Evolutionary conservation across 1,140 invertebrate species (phyloP).

Genomic region (Nautilus pompilius): DNA sequence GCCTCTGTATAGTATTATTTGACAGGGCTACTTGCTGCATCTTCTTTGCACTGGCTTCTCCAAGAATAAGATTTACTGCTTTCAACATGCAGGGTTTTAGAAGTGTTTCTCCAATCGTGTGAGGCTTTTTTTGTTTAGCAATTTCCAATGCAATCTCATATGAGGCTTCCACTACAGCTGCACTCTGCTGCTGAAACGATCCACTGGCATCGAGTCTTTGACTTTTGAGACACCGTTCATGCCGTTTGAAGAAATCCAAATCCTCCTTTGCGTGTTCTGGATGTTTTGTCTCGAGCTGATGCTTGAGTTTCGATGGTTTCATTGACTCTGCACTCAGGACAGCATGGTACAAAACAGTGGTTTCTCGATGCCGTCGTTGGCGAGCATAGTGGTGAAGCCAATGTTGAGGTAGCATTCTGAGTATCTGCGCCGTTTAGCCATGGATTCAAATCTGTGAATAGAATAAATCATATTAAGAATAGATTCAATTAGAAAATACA

Average conservation of each 20-base stretch:
- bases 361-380: neutral
- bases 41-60: too few relatives aligned
- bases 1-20: constrained; percentile 1
- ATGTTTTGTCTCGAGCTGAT: neutral
- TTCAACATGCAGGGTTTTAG: too few relatives aligned
- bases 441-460: too few relatives aligned
- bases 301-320: constrained; percentile 1
- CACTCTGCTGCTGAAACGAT: neutral
- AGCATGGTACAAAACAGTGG: neutral
- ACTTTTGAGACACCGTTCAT: neutral
- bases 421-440: too few relatives aligned
- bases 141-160: constrained; percentile 1
- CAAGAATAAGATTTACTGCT: too few relatives aligned
- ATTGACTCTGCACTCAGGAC: neutral
- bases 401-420: too few relatives aligned
- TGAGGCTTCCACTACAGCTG: constrained; percentile 1
- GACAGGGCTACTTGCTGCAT: constrained; percentile 1
- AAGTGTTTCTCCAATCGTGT: too few relatives aligned
- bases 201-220: neutral
- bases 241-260: neutral
- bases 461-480: too few relatives aligned
- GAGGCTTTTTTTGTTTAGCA: constrained; percentile 1
- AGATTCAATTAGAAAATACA: too few relatives aligned
- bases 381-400: too few relatives aligned
- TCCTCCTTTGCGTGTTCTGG: constrained; percentile 2